Base-by-base conservation (phyloP, 2,888 invertebrate species). In the Endomychus coccineus region DNA sequence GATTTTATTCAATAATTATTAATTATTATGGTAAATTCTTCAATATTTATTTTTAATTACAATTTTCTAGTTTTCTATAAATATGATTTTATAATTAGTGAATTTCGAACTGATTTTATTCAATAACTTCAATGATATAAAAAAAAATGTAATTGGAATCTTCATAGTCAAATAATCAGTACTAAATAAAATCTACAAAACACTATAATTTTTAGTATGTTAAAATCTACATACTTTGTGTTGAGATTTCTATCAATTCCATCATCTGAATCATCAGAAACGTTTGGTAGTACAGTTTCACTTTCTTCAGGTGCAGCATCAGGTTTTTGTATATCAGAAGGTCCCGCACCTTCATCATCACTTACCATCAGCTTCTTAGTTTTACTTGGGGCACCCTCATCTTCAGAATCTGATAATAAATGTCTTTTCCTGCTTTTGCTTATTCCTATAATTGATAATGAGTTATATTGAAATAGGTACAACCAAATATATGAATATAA, bases 251-350 rank as follows among this genome's bases (percentile, higher is more conserved):
- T 40, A 41, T 64, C 51, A 27, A 75, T 68, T 39, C 74, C 73
- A 42, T 71, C 72, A 49, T 74, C 78, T 2, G 75, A 71, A 55
- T 79, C 80, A 51, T 77, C 80, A 39, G 77, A 77, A 1, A 71
- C 72, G 32, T 67, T 70, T 14, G 69, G 68, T 1, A 57, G 52
- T n/a, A 60, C 62, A 25, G 55, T 62, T 13, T 45, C 52, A 1
- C 52, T 45, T 12, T 45, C 52, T 15, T 43, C 51, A 41, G 52
- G 48, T 33, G 44, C 50, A 3, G 47, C 36, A 16, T 45, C 54
- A 22, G 47, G 54, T 11, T 51, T 58, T 29, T 64, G 66, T 16
- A 39, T 47, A 28, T 53, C 49, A 9, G 59, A 55, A 16, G 59
- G 55, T 17, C 56, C 63, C 3, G 55, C 47, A 9, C 65, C 72